Evolutionary conservation across 1,140 invertebrate genomes (phyloP), one percentile per base, ranked within the genome.

Genomic region (Danaus plexippus): DNA sequence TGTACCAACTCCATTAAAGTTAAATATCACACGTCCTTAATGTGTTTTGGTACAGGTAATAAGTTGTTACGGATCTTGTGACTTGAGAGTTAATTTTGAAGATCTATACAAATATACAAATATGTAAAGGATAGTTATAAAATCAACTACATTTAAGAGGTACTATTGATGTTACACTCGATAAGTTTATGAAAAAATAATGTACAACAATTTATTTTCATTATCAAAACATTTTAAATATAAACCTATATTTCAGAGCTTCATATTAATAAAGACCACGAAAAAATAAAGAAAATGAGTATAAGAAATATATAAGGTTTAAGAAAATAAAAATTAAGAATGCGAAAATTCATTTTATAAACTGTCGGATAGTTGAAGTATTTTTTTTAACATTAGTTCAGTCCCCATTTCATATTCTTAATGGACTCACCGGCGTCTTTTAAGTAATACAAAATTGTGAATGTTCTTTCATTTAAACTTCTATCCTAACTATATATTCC

Each of bases 321-420:
- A 67, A 66, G 58, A 52, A 61, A 69, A 72, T 48, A 63, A 58
- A 64, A 67, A 66, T 57, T 43, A 45, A 54, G 52, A 61, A 48
- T 52, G 49, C 53, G 13, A 66, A 64, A 51, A 64, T 67, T 54
- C 65, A 64, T 66, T 58, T 69, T 49, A 64, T 57, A 73, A 70
- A 63, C 63, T 59, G 50, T 53, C 59, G 61, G 66, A 66, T 59
- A 68, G 63, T 69, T 69, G 60, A 69, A 75, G 54, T 64, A 2
- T 32, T 32, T 22, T 69, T 73, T 73, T 75, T 61, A 67, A 64
- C 69, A 69, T 69, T 69, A 64, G 59, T 59, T 62, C 71, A 63
- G 64, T 66, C 65, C 67, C 68, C 71, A 71, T 73, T 73, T 75
- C 64, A 69, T 73, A 73, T 73, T 71, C 71, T 66, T 71, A 75